These are phyloP conservation scores for Pseudococcus viburni DNA, from an alignment of 2,888 invertebrate species.

Conservation along the genomic window DNA sequence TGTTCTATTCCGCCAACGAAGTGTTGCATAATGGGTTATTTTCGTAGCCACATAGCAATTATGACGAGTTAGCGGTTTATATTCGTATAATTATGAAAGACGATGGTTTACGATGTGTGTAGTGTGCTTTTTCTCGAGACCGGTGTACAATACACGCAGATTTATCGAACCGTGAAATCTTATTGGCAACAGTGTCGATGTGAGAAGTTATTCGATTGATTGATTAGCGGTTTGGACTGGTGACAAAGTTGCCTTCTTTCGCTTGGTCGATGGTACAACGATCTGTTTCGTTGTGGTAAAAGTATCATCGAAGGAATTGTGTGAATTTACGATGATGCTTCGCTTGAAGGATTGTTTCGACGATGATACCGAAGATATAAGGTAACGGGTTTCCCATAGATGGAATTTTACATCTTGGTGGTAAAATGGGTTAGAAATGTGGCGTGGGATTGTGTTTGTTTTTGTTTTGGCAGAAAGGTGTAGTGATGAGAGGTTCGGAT, in stretches of 20 bases:
- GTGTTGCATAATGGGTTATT: conserved; percentile 32
- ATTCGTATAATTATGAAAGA: neutral
- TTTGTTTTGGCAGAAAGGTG: too few relatives aligned
- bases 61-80: conserved; percentile 35
- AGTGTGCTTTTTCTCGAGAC: neutral
- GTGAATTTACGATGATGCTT: neutral
- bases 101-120: neutral
- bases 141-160: neutral
- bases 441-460: neutral
- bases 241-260: conserved; percentile 5
- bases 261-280: neutral
- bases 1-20: neutral
- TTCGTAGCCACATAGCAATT: conserved; percentile 24
- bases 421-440: neutral
- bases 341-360: neutral
- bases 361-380: neutral
- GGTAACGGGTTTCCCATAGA: neutral
- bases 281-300: conserved; percentile 8
- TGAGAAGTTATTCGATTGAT: conserved; percentile 48
- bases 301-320: neutral
- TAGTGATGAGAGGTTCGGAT: too few relatives aligned
- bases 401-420: neutral
- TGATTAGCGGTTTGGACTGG: conserved; percentile 44
- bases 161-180: conserved; percentile 46
- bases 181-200: conserved; percentile 36